These are phyloP conservation scores for Anhinga anhinga DNA, from an alignment of 2,113 vertebrate species.

Conservation along the genomic window DNA sequence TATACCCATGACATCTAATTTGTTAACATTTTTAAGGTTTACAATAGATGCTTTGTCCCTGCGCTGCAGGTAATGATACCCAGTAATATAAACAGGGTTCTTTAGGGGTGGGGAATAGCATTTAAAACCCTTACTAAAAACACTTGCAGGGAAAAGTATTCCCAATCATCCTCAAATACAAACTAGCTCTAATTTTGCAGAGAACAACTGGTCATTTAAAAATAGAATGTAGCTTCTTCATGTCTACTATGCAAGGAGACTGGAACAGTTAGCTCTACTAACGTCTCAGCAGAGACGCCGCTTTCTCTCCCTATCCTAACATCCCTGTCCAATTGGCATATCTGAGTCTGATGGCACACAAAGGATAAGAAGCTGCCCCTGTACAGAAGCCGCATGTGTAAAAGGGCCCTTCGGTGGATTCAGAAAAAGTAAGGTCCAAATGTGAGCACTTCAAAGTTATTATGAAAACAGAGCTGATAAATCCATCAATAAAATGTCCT, in stretches of 20 bases:
- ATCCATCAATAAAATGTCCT: background rate
- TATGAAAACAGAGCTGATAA: background rate
- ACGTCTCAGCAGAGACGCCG: rapidly evolving
- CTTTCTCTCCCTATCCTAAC: background rate
- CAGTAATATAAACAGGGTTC: background rate
- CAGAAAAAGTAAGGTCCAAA: background rate
- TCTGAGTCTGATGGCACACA: background rate
- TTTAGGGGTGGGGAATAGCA: background rate
- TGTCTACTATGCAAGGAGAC: background rate
- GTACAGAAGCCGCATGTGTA: background rate
- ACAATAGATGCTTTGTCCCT: background rate
- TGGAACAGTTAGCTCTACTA: background rate
- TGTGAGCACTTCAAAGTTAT: background rate
- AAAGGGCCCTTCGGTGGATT: background rate
- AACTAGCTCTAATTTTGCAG: background rate
- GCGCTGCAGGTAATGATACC: background rate
- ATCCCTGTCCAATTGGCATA: rapidly evolving
- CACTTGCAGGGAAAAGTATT: background rate
- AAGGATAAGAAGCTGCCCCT: background rate
- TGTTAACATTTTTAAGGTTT: background rate
- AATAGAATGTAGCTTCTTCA: background rate
- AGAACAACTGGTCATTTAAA: background rate
- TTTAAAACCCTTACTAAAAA: background rate
- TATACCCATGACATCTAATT: background rate
- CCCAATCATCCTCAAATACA: background rate